Conservation (phyloP, 1,140 invertebrate species). For the Penaeus japonicus region DNA sequence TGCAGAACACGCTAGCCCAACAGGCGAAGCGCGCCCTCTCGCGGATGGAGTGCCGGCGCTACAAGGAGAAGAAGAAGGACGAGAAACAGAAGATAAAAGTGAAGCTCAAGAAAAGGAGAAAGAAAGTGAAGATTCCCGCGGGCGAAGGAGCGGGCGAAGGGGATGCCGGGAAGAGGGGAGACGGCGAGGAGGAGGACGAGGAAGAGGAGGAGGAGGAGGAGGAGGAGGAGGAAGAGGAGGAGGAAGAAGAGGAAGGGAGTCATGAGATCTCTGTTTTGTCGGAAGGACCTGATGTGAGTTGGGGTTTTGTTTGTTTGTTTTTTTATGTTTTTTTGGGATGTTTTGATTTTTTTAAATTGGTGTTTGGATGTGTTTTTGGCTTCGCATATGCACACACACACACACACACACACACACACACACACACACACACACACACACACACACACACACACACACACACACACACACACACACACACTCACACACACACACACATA, state of each 20-base stretch:
- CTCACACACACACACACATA: too few species aligned
- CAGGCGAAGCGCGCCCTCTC: conserved; percentile 42
- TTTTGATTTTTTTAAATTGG: too few species aligned
- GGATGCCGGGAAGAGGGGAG: background rate
- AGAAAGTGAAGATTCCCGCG: background rate
- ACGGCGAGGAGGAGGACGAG: conserved; percentile 11
- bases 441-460: too few species aligned
- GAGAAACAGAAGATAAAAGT: conserved; percentile 45
- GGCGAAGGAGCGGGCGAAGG: conserved; percentile 20
- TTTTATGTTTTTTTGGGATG: too few species aligned
- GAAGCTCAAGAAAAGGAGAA: conserved; percentile 43
- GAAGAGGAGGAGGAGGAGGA: conserved; percentile 19
- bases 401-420: too few species aligned
- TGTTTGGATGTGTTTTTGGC: too few species aligned
- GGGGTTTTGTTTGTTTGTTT: too few species aligned
- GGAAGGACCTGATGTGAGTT: conserved; percentile 46
- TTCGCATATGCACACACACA: too few species aligned
- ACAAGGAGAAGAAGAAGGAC: conserved; percentile 46
- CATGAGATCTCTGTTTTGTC: conserved; percentile 46
- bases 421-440: too few species aligned
- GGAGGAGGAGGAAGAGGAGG: conserved; percentile 34
- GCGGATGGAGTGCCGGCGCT: conserved; percentile 37
- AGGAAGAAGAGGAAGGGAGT: conserved; percentile 43
- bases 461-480: too few species aligned
- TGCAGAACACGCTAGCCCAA: conserved; percentile 39